phyloP scores from a whole-genome alignment of 2,888 invertebrate species.

The Mythimna loreyi region DNA sequence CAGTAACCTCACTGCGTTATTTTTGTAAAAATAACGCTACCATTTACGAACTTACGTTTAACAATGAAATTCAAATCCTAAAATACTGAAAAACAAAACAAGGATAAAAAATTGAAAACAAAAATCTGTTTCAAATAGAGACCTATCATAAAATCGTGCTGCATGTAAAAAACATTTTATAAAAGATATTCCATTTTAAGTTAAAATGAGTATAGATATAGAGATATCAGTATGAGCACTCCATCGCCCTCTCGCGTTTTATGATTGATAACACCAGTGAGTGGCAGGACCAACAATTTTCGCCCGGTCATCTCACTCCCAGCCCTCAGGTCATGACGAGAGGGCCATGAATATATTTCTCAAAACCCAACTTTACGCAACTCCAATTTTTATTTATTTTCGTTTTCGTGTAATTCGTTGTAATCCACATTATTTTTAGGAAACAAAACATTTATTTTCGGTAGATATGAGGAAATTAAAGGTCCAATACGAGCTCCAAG shows the following conservation, averaged over 20 bases:
- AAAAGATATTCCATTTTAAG: not conserved
- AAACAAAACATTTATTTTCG: not conserved
- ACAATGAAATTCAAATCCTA: not conserved
- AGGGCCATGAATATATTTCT: conserved; percentile 37
- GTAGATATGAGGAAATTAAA: conserved; percentile 41
- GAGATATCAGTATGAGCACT: conserved; percentile 28
- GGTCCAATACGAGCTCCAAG: conserved; percentile 65
- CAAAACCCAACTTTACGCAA: conserved; percentile 14
- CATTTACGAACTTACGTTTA: too few species aligned
- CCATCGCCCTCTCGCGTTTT: conserved; percentile 31
- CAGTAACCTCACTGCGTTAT: not conserved
- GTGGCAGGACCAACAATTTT: conserved; percentile 42
- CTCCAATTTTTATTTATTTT: conserved; percentile 27
- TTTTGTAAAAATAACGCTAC: not conserved
- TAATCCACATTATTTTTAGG: not conserved
- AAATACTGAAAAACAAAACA: not conserved
- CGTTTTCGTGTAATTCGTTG: conserved; percentile 4
- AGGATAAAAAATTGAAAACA: too few species aligned
- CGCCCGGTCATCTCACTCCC: conserved; percentile 44
- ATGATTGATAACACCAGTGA: conserved; percentile 56
- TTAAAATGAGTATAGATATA: not conserved
- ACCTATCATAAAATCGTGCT: not conserved
- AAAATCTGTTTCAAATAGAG: not conserved
- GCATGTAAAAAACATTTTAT: conserved; percentile 4
- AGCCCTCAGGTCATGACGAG: conserved; percentile 39